Conservation (phyloP, 2,888 invertebrate species). For the Euclidia mi region DNA sequence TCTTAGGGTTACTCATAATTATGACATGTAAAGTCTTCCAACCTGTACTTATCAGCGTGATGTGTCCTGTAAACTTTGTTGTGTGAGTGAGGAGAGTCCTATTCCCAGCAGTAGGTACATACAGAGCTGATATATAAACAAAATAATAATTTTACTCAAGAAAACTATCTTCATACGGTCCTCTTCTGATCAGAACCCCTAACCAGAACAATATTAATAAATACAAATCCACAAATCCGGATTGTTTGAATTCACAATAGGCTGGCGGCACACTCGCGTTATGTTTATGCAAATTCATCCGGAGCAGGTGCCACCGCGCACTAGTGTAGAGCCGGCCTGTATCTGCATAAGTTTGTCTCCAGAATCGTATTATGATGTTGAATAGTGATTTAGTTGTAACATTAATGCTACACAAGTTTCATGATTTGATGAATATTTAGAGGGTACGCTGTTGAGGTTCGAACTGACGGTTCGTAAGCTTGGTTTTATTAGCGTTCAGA, state of each 20-base stretch:
- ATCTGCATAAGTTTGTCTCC: slow-evolving; percentile 59
- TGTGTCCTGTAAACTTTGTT: too few relatives aligned
- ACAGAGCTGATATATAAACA: too few relatives aligned
- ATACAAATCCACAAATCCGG: slow-evolving; percentile 37
- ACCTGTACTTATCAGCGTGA: too few relatives aligned
- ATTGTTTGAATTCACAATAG: slow-evolving; percentile 38
- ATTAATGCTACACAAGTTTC: slow-evolving; percentile 43
- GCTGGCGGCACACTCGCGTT: slow-evolving; percentile 35
- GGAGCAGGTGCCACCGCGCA: slow-evolving; percentile 41
- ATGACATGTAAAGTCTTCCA: too few relatives aligned
- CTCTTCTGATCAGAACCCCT: not conserved
- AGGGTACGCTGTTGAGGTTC: slow-evolving; percentile 3
- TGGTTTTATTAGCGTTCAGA: too few relatives aligned
- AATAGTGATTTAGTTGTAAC: slow-evolving; percentile 48
- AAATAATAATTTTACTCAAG: too few relatives aligned
- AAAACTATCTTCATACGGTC: not conserved
- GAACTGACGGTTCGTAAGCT: too few relatives aligned
- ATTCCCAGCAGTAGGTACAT: too few relatives aligned
- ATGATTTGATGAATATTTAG: slow-evolving; percentile 42
- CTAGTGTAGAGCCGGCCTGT: slow-evolving; percentile 46
- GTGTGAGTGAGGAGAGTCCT: too few relatives aligned
- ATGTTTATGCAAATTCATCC: slow-evolving; percentile 48
- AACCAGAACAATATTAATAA: slow-evolving; percentile 39
- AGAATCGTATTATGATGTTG: slow-evolving; percentile 48
- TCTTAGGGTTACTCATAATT: too few relatives aligned